Conservation (phyloP, 2,797 vertebrate species). For the Semotilus atromaculatus region DNA sequence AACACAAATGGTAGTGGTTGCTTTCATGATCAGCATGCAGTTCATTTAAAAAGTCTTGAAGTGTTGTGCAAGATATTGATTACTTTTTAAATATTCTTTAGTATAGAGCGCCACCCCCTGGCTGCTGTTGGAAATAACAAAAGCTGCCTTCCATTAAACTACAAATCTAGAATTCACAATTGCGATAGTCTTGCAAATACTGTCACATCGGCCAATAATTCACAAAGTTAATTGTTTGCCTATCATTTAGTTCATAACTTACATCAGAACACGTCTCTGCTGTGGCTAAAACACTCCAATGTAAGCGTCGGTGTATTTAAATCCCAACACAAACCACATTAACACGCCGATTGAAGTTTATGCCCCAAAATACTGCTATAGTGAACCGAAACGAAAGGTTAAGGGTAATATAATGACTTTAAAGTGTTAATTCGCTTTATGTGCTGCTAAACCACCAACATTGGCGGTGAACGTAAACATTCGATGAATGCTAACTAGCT, state of each 20-base stretch:
- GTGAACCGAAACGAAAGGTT: not conserved
- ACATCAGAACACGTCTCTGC: not conserved
- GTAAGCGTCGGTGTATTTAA: conserved; percentile 42
- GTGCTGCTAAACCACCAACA: not conserved
- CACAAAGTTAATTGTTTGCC: not conserved
- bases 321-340: conserved; percentile 25
- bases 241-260: not conserved
- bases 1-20: not conserved
- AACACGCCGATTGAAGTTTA: not conserved
- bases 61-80: not conserved
- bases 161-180: conserved; percentile 30
- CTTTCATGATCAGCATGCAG: not conserved
- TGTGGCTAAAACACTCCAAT: not conserved
- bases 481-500: conserved; percentile 34
- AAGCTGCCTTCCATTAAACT: conserved; percentile 3
- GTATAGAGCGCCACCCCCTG: conserved; percentile 58
- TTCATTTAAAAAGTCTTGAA: not conserved
- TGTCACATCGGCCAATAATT: not conserved
- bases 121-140: conserved; percentile 6
- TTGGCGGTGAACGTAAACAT: conserved; percentile 28
- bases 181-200: not conserved
- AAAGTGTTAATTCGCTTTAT: not conserved
- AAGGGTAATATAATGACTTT: not conserved
- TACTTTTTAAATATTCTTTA: conserved; percentile 39
- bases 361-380: not conserved